Base-by-base conservation (phyloP, 2,113 vertebrate genomes). In the Microcebus murinus region DNA sequence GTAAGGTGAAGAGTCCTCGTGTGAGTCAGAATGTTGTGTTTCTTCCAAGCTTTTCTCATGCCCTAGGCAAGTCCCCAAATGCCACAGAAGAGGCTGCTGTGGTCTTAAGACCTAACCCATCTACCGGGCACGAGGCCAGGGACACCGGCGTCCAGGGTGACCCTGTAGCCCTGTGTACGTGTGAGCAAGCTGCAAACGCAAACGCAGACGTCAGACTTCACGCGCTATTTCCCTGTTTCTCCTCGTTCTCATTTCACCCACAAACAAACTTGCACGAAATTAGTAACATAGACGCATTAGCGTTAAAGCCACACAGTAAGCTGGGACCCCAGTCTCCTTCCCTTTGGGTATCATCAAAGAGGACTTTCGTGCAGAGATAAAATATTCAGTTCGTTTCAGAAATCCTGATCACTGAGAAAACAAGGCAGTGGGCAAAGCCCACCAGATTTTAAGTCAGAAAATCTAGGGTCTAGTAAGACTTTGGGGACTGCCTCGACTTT, bases 161-260 rank as follows among this genome's bases (percentile, higher is more conserved):
- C 63, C 55, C 65, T 42, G 6, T 3, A 87, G 36, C 18, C 55
- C 34, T 79, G 80, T 27, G 18, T 20, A 21, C 91, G 87, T 25
- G 57, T 25, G 68, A 59, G n/a, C 87, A 39, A 71, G 93, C 90
- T 91, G 81, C 80, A 89, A 88, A 94, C 83, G 91, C 93, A 96
- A 94, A 92, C 74, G 90, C 87, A 96, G 87, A 88, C 94, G 63
- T n/a, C 80, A n/a, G 50, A 34, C 57, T 61, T 87, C 87, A 95
- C 57, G 74, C 14, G 50, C 65, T 87, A 6, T n/a, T 86, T 83
- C 71, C 55, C 39, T 20, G 14, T 55, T 67, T 50, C 67, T 36
- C 82, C 11, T 81, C 61, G 59, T 81, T 50, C 63, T 83, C 81
- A 95, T 94, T 74, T 83, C 45, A 82, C 61, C 70, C 70, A 74